phyloP scores from a whole-genome alignment of 2,888 invertebrate genomes.

The Boloria selene region DNA sequence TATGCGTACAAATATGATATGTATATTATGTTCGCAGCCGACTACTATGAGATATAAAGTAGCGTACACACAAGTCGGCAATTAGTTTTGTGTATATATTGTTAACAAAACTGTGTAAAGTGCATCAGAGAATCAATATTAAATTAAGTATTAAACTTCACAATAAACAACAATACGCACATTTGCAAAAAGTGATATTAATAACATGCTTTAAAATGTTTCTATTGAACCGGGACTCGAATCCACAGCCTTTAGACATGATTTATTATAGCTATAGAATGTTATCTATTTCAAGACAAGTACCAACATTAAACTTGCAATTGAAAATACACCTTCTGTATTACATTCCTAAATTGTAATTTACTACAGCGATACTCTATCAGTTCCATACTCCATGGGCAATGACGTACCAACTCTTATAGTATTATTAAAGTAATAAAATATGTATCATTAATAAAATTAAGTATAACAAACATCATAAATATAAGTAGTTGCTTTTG shows the following conservation, averaged over 20 bases:
- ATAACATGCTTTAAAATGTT: constrained; percentile 5
- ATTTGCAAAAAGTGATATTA: not conserved
- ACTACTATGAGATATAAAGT: constrained; percentile 29
- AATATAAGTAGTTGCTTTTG: no score
- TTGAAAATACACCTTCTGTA: no score
- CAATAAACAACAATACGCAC: not conserved
- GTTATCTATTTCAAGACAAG: not conserved
- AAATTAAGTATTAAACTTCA: not conserved
- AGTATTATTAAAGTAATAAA: not conserved
- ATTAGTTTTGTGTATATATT: constrained; percentile 32
- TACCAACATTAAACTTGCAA: not conserved
- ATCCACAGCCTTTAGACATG: constrained; percentile 3
- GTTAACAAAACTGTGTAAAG: constrained; percentile 29
- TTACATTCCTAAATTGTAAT: no score
- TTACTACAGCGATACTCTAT: no score
- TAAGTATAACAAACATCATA: no score
- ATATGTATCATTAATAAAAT: no score
- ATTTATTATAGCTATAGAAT: not conserved
- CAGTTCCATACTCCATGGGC: no score
- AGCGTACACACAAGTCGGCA: constrained; percentile 69
- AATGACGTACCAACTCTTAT: no score
- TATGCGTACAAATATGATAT: constrained; percentile 56
- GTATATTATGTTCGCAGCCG: constrained; percentile 40
- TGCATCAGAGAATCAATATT: constrained; percentile 2
- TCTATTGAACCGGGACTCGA: not conserved